Evolutionary conservation across 2,113 vertebrate genomes (phyloP).

Genomic region (Motacilla tschutschensis): DNA sequence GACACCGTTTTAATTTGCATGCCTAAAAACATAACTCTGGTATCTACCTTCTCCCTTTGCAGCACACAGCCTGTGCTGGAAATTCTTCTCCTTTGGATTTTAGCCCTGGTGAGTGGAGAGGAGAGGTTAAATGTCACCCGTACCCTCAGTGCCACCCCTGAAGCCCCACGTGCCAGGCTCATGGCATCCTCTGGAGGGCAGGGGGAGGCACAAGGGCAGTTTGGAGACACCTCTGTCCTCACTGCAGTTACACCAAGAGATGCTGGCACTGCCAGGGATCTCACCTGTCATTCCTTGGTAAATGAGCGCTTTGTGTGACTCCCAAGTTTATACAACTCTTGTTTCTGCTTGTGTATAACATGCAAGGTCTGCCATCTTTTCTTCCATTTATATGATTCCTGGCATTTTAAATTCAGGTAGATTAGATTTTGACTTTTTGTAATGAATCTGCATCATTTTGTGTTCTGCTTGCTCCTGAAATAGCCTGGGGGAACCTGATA

Average conservation of each 20-base stretch:
- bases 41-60: neutral
- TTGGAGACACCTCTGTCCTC: neutral
- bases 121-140: neutral
- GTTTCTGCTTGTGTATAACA: constrained; percentile 5
- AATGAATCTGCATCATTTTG: constrained; percentile 39
- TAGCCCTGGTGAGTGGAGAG: neutral
- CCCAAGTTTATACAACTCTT: neutral
- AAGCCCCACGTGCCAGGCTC: neutral
- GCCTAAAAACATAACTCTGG: neutral
- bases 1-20: neutral
- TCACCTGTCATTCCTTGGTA: neutral
- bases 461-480: constrained; percentile 5
- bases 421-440: constrained; percentile 45
- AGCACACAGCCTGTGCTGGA: neutral
- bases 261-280: neutral
- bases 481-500: constrained; percentile 23
- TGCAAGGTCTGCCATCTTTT: neutral
- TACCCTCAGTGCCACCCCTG: neutral
- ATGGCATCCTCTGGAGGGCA: neutral
- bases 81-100: neutral
- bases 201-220: neutral
- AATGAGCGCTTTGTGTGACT: neutral
- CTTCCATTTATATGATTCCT: neutral
- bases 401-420: constrained; percentile 31
- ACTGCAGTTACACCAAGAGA: neutral